Percentiles rank a stretch among this genome's conserved stretches.
phyloP scores from a whole-genome alignment of 2,797 vertebrate species.

The Rallus crepitans region DNA sequence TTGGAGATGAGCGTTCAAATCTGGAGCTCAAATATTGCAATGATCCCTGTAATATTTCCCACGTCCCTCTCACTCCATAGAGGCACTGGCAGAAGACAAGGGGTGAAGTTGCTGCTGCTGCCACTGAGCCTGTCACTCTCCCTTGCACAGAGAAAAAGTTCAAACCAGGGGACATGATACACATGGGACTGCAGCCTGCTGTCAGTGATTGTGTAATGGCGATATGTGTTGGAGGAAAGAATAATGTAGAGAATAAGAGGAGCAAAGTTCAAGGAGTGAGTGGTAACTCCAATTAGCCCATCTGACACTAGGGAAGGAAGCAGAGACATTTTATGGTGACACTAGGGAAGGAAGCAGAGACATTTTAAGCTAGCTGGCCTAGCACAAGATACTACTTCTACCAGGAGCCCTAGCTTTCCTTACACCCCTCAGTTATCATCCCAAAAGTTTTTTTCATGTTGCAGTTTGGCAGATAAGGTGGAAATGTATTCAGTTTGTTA shows the following conservation, averaged over 20 bases:
- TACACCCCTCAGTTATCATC: fast-evolving
- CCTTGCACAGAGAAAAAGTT: not conserved
- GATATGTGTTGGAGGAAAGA: not conserved
- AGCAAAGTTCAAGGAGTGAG: not conserved
- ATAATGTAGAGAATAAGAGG: not conserved
- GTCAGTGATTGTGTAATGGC: fast-evolving
- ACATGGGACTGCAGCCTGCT: fast-evolving
- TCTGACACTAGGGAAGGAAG: not conserved
- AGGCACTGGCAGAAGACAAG: not conserved
- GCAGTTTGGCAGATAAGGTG: fast-evolving
- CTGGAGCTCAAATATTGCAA: not conserved
- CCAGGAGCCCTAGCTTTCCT: not conserved
- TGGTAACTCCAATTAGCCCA: not conserved
- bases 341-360: not conserved
- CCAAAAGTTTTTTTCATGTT: not conserved
- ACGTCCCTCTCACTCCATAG: not conserved
- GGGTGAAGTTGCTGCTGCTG: not conserved
- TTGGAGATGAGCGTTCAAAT: constrained; percentile 30
- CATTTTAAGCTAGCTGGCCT: not conserved
- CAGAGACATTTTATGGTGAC: not conserved
- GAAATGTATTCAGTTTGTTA: not conserved
- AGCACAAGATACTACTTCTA: not conserved
- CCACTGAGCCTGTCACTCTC: not conserved
- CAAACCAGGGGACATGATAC: fast-evolving
- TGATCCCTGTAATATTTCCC: not conserved